Conservation (phyloP, 2,888 invertebrate species). For the Coenonympha arcania region DNA sequence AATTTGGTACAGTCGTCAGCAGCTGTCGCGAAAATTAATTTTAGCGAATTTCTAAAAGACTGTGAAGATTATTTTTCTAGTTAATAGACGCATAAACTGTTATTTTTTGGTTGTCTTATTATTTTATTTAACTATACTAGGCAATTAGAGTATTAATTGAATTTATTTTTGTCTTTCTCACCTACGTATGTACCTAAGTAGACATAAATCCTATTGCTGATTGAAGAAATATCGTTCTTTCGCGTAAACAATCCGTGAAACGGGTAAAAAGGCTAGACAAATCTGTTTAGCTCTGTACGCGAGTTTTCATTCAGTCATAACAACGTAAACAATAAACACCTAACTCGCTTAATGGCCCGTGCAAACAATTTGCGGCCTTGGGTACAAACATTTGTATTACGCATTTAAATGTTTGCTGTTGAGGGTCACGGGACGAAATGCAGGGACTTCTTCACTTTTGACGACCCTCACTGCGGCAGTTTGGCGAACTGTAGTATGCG, state of each 20-base stretch:
- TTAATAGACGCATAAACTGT: too few relatives aligned
- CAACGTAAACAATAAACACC: constrained; percentile 1
- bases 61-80: too few relatives aligned
- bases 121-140: too few relatives aligned
- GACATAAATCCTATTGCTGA: too few relatives aligned
- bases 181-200: too few relatives aligned
- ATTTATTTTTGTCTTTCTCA: too few relatives aligned
- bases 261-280: background rate
- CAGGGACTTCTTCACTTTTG: background rate
- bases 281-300: background rate
- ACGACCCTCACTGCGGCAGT: too few relatives aligned
- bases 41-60: background rate
- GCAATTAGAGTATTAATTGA: too few relatives aligned
- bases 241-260: background rate
- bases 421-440: background rate
- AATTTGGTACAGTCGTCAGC: background rate
- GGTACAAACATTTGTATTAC: background rate
- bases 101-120: too few relatives aligned
- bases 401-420: background rate
- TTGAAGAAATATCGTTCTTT: background rate
- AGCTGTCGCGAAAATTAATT: background rate
- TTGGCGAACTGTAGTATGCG: too few relatives aligned
- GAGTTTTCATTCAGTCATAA: background rate
- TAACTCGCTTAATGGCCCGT: background rate
- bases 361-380: constrained; percentile 2